Evolutionary conservation across 2,888 invertebrate genomes (phyloP).

Genomic region (Hydroisotoma schaefferi): DNA sequence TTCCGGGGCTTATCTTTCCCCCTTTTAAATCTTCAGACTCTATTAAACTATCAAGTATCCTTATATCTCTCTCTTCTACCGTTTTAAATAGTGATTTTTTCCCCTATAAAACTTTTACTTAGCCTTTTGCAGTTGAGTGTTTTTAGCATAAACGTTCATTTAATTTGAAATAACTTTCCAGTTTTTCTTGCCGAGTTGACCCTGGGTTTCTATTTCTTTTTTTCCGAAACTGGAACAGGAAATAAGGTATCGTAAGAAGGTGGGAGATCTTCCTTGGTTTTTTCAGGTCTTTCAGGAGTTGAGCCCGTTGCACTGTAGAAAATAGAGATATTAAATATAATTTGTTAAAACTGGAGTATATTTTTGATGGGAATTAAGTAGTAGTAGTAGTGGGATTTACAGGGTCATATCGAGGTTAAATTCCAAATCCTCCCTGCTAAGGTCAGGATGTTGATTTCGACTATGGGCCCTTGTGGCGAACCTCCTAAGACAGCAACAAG

Average conservation of each 20-base stretch:
- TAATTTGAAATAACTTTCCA: too few relatives aligned
- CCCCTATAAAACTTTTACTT: too few relatives aligned
- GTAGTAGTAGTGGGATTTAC: slow-evolving; percentile 2
- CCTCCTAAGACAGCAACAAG: slow-evolving; percentile 44
- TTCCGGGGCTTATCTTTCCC: too few relatives aligned
- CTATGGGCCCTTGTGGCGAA: slow-evolving; percentile 23
- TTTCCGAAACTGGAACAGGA: slow-evolving; percentile 18
- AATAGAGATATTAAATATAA: background rate
- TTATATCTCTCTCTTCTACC: too few relatives aligned
- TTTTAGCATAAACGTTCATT: too few relatives aligned
- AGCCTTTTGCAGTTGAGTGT: too few relatives aligned
- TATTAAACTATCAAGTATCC: too few relatives aligned
- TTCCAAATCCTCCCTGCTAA: slow-evolving; percentile 12
- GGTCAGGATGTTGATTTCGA: background rate
- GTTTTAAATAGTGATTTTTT: too few relatives aligned
- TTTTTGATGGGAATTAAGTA: background rate
- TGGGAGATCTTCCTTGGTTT: slow-evolving; percentile 37
- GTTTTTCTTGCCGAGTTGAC: too few relatives aligned
- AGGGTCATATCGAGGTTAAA: slow-evolving; percentile 19
- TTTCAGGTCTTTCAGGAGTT: slow-evolving; percentile 25
- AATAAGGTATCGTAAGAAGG: slow-evolving; percentile 44
- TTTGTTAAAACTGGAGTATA: background rate
- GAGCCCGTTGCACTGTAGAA: slow-evolving; percentile 23
- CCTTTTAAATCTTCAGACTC: too few relatives aligned
- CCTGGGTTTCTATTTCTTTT: background rate